Base-by-base conservation (phyloP, 2,888 invertebrate genomes). In the Caenorhabditis imperialis region DNA sequence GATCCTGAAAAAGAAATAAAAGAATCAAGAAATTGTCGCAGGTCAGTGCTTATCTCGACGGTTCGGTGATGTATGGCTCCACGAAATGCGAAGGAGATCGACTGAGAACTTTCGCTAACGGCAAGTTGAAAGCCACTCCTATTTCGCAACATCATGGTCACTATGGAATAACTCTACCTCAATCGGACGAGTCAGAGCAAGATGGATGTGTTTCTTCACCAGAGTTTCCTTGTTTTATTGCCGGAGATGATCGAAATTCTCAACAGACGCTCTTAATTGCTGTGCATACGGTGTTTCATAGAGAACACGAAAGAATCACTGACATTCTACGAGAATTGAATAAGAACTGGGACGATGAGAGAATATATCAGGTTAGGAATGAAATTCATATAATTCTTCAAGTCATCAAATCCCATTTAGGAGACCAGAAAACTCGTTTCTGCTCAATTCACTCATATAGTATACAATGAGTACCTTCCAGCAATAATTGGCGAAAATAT, bases 401-500 rank as follows among this genome's bases (percentile, higher is more conserved):
- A n/a, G n/a, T n/a, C n/a, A n/a, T n/a, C n/a, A n/a, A n/a, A n/a
- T n/a, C n/a, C n/a, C n/a, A n/a, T n/a, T n/a, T n/a, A n/a, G 78
- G 89, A 89, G 71, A 88, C 88, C 1, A 84, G 90, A 27, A 86
- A 89, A 54, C 89, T 90, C 27, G 76, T 89, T 2, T 84, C 84
- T 0, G 90, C 89, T 7, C 78, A 88, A 44, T 83, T 95, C 94
- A 90, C 89, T 57, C 88, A 89, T 71, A 88, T 90, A 25, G 86
- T 88, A 4, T 90, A 87, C 81, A 83, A 83, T 25, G 89, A 90
- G 77, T 90, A 86, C 60, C 89, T 98, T 58, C 97, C 96, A 0
- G 91, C 95, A 58, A 91, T 82, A 0, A 91, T 97, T 14, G 95
- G 96, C 5, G 93, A 93, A 93, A 93, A 94, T 82, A 93, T 94